Base-by-base conservation (phyloP, 2,888 invertebrate species). In the Agriotes lineatus region DNA sequence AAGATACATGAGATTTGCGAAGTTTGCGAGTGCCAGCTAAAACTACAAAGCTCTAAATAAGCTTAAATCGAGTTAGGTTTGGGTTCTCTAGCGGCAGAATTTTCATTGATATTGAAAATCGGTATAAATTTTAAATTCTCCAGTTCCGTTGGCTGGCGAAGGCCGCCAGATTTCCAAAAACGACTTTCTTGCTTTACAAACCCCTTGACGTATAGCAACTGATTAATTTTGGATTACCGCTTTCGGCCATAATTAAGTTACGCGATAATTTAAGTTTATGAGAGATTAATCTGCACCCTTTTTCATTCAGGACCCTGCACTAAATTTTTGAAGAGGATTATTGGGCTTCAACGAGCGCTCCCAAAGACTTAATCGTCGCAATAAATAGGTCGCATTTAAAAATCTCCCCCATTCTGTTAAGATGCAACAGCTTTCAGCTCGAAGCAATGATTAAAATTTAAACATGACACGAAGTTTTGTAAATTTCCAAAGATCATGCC, bases 171-270 rank as follows among this genome's bases (percentile, higher is more conserved):
- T 22, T 22, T 6, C 10, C 20, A 48, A 48, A n/a, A 25, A 25
- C 25, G 7, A n/a, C 48, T 6, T 48, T n/a, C 14, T 12, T 14
- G 7, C 12, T 22, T 6, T 6, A 48, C 12, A 20, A 19, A 18
- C 18, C 25, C 48, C 12, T 6, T 44, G 44, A 48, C n/a, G 25
- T 22, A 48, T 22, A 48, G 20, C 48, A 14, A 48, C 22, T 48
- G 48, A 48, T 48, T 48, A 48, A 48, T 48, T 48, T 48, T 48
- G 22, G 22, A 48, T 48, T 48, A 48, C 48, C 48, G 22, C 25
- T 48, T 48, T 48, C 22, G 22, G 48, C 19, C 22, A 48, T 48
- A 48, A 48, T 48, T 48, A 48, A 22, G 22, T 48, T 48, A 25
- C 25, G 6, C 12, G 9, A 9, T 48, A 48, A 48, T 48, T 48